Base-by-base conservation (phyloP, 2,113 vertebrate species). In the Chinchilla lanigera region DNA sequence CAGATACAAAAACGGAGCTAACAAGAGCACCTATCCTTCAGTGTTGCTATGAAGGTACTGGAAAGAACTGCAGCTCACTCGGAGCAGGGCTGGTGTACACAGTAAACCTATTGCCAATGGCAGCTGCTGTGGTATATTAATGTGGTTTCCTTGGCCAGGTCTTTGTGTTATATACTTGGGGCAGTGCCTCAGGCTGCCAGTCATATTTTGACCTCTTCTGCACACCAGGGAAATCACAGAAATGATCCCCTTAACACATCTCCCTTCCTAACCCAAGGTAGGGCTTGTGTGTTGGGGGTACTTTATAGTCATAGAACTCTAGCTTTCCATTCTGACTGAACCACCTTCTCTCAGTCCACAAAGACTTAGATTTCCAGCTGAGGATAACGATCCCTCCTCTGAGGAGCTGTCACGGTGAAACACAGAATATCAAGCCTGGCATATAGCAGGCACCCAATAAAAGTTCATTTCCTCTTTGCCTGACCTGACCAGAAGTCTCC, bases 341-440 rank as follows among this genome's bases (percentile, higher is more conserved):
- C 38, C 35, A 20, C 33, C 84, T 94, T 81, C 69, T 93, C 81
- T 88, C 33, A 56, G 90, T n/a, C 28, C 30, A 58, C 28, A 61
- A 85, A 86, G 50, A 41, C 61, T 90, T 47, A 63, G 73, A 56
- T 73, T 93, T 73, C 41, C n/a, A 47, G 17, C 35, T 30, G 11
- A 81, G 71, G 30, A 19, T 47, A n/a, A 86, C 0, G 50, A 50
- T 9, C 50, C 28, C 30, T n/a, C 4, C 38, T 33, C 5, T 22
- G 52, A 85, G 86, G 38, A 50, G 20, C 44, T 50, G 10, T 26
- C 67, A 28, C 50, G n/a, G 93, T n/a, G 19, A 96, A 81, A 80
- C 22, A 33, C 0, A 11, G 19, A 71, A 26, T 30, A 12, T 17
- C 19, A 30, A 19, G 14, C 30, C 67, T 56, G 22, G 54, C 33